Evolutionary conservation across 1,140 invertebrate species (phyloP).

Genomic region (Pemphigus obesinymphae): DNA sequence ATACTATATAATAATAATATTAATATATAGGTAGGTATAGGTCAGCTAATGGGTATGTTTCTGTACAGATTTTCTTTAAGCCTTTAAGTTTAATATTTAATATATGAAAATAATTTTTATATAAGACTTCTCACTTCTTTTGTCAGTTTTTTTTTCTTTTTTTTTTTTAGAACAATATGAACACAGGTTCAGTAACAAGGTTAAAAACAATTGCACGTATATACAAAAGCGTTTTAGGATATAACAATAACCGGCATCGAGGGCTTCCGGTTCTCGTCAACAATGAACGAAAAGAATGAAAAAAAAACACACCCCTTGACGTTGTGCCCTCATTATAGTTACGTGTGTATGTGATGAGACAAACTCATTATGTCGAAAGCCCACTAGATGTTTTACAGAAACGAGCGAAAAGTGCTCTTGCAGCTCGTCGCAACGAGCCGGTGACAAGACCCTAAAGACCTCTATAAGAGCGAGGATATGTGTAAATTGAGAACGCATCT

Average conservation of each 20-base stretch:
- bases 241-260: constrained; percentile 38
- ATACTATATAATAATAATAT: no score
- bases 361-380: constrained; percentile 39
- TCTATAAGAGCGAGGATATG: constrained; percentile 23
- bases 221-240: constrained; percentile 26
- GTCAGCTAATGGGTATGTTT: background rate
- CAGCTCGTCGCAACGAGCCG: background rate
- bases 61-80: background rate
- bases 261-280: constrained; percentile 33
- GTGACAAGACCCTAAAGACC: constrained; percentile 36
- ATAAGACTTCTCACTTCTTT: background rate
- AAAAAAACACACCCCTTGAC: constrained; percentile 39
- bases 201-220: constrained; percentile 17
- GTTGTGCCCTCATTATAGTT: constrained; percentile 31
- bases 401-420: background rate
- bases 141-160: background rate
- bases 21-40: no score
- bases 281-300: constrained; percentile 28
- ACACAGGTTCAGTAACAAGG: constrained; percentile 33
- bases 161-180: constrained; percentile 26
- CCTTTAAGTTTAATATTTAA: background rate
- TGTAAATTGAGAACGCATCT: constrained; percentile 38
- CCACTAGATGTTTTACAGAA: constrained; percentile 18
- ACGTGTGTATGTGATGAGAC: constrained; percentile 33
- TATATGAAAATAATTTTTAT: background rate